Base-by-base conservation (phyloP, 2,797 vertebrate genomes). In the Zenarchopterus dispar region DNA sequence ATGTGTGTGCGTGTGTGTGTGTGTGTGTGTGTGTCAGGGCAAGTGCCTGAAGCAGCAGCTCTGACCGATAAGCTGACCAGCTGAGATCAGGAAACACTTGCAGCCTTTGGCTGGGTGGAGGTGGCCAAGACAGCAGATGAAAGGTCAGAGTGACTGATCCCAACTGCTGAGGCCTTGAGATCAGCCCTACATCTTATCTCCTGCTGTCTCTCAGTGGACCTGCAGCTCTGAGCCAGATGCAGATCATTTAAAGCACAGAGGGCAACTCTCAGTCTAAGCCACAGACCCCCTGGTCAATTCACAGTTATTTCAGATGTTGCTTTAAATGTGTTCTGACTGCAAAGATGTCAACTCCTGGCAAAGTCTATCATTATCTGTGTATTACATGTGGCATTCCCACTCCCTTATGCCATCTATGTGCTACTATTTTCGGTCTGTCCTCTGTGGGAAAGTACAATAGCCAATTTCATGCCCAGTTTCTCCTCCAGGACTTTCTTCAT, bases 141-240 rank as follows among this genome's bases (percentile, higher is more conserved):
- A 67, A 72, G 82, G 83, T 82, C 62, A 41, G 56, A 76, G 68
- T 59, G 75, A 75, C 78, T 73, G 50, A 59, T 69, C 63, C 28
- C 47, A 11, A 24, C 36, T 62, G 73, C 55, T 45, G 62, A 81
- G 60, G 70, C 77, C 77, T 60, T 15, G 6, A 71, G 77, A 60
- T 31, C 31, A 0, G 53, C 59, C 16, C 54, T 28, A 17, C 62
- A 69, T 84, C 75, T 85, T 81, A 84, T 88, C 78, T 79, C 10
- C 64, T 26, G 55, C 56, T 73, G 66, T 77, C 74, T 74, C 60
- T 71, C 59, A 56, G 67, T 26, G 23, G 57, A 81, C 74, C 63
- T 60, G 66, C 70, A 80, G 68, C 71, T 62, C 64, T 45, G 59
- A 77, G 78, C 69, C 58, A 52, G 62, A 70, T 61, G 43, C 61